These are phyloP conservation scores for Rhopalosiphum padi DNA, from an alignment of 1,140 invertebrate genomes.

Conservation along the genomic window DNA sequence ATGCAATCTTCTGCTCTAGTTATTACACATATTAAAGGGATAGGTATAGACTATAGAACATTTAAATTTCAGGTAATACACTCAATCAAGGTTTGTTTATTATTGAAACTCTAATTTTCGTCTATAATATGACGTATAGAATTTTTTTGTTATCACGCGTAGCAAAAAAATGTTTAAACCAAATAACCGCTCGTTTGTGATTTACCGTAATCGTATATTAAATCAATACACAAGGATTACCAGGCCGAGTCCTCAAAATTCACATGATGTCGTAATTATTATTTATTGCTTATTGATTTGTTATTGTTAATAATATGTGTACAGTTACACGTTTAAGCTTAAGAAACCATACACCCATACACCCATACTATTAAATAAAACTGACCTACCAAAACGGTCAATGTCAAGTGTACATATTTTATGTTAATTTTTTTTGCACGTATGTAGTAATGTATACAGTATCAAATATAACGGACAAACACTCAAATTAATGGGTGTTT, in stretches of 20 bases:
- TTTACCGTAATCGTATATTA: background rate
- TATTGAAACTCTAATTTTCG: background rate
- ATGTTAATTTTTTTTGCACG: conserved; percentile 1
- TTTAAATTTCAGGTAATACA: background rate
- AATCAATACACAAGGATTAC: background rate
- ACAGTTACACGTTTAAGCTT: background rate
- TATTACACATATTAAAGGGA: background rate
- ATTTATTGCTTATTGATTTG: background rate
- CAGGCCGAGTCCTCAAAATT: background rate
- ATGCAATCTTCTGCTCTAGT: background rate
- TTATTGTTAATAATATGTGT: background rate
- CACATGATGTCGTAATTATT: background rate
- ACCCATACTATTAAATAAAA: background rate
- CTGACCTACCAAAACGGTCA: conserved; percentile 40
- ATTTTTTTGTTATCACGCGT: background rate
- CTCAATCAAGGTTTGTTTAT: background rate
- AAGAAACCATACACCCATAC: background rate
- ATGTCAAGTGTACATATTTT: background rate
- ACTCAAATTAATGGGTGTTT: background rate
- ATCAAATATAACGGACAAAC: background rate
- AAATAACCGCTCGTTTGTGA: background rate
- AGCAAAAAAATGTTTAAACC: background rate
- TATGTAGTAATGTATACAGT: background rate
- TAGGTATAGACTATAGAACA: background rate
- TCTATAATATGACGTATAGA: background rate